A percentile compares a stretch with the other conserved stretches of the same genome.
phyloP scores from a whole-genome alignment of 2,113 vertebrate species.

The Corythornis cristatus region DNA sequence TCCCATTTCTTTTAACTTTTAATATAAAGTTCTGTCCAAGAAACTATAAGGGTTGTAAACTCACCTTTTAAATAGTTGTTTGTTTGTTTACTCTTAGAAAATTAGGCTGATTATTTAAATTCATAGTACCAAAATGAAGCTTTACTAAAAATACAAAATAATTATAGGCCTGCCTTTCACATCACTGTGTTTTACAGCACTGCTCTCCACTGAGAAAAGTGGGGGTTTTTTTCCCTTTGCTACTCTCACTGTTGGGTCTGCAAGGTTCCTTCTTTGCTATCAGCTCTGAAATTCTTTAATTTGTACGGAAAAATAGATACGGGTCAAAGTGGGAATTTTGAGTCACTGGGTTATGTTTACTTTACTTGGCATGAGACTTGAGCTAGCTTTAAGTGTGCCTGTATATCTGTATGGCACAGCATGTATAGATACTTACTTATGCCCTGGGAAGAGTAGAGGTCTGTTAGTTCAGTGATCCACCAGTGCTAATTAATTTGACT shows the following conservation, averaged over 20 bases:
- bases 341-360: conserved; percentile 9
- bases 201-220: not conserved
- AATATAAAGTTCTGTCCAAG: not conserved
- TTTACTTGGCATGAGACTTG: not conserved
- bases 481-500: conserved; percentile 30
- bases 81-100: not conserved
- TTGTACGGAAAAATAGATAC: not conserved
- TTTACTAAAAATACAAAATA: not conserved
- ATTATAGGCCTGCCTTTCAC: not conserved
- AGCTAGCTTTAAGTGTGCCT: not conserved
- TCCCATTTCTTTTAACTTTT: not conserved
- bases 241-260: not conserved
- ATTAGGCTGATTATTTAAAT: not conserved
- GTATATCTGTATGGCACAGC: not conserved
- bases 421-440: not conserved
- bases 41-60: not conserved
- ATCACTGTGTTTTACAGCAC: not conserved
- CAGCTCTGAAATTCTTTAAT: not conserved
- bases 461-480: conserved; percentile 19
- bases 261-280: not conserved
- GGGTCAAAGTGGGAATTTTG: not conserved
- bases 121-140: not conserved
- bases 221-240: not conserved
- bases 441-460: not conserved
- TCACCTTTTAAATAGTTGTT: not conserved